These are phyloP conservation scores for Cetoscarus ocellatus DNA, from an alignment of 2,797 vertebrate genomes.

Conservation along the genomic window DNA sequence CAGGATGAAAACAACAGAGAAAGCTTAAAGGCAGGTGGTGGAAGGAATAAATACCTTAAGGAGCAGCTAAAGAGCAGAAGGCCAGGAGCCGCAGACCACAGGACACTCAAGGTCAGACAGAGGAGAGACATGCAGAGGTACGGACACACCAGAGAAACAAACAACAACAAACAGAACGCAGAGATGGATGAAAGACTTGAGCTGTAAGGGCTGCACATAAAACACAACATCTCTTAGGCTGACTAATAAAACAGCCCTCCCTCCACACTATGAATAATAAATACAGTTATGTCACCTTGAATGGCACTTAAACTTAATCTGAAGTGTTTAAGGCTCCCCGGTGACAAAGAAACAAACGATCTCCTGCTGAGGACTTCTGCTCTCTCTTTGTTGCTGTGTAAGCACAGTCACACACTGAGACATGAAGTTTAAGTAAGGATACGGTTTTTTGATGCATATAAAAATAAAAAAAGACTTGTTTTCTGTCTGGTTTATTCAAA, in stretches of 20 bases:
- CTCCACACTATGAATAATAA: background rate
- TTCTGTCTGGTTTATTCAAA: no score
- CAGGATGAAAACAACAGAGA: conserved; percentile 21
- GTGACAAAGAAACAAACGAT: background rate
- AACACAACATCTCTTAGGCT: background rate
- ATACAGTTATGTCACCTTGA: background rate
- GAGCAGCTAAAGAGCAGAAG: conserved; percentile 84
- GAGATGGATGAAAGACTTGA: conserved; percentile 15
- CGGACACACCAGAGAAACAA: conserved; percentile 46
- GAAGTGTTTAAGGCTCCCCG: background rate
- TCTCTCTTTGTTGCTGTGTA: background rate
- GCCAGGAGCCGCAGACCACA: conserved; percentile 69
- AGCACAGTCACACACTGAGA: background rate
- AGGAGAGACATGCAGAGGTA: conserved; percentile 54
- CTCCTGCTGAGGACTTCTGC: background rate
- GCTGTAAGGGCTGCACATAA: conserved; percentile 36
- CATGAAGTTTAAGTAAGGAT: background rate
- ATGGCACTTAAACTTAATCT: background rate
- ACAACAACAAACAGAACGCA: conserved; percentile 31
- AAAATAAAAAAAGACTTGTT: no score
- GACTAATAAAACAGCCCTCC: background rate
- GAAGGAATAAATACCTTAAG: conserved; percentile 84
- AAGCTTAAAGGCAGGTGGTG: conserved; percentile 9
- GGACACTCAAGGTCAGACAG: conserved; percentile 63
- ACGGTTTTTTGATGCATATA: no score